Evolutionary conservation across 1,140 invertebrate species (phyloP), one percentile per base, ranked within the genome.

Genomic region (Bombus sibiricus): DNA sequence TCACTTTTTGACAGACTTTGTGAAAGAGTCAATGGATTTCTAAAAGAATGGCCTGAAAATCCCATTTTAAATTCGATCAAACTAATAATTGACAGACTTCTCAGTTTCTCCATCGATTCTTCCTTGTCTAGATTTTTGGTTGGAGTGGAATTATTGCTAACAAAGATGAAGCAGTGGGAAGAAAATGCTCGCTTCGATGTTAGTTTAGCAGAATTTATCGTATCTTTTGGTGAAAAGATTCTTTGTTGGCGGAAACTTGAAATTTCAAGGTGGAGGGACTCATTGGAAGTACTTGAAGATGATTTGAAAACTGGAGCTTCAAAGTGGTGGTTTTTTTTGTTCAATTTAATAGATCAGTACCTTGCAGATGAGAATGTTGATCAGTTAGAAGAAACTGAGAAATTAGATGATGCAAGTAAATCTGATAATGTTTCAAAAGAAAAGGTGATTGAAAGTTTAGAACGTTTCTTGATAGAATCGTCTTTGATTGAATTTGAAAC

Each of bases 281-380:
- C 97, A 76, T 94, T 99, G 0, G 96, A 97, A 75, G 96, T 96
- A 83, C 94, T 97, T 6, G 96, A 96, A 66, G 93, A 96, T 41
- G 97, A 97, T 90, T 95, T 97, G 74, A 95, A 96, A 88, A 94
- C 95, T 0, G 95, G 96, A 79, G 96, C 96, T 0, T 96, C 97
- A 59, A 98, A 97, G 94, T 99, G 98, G 97, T 99, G 98, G 98
- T 98, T 98, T 93, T 97, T 98, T 92, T 93, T 99, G 32, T 99
- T 98, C 92, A 96, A 97, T 18, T 94, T 98, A 3, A 93, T 97
- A 12, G 96, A 97, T 66, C 93, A 94, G 57, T 96, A 95, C 85
- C 64, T 91, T 32, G 68, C 92, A 10, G 83, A 93, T 1, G 13
- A 22, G 25, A 80, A 83, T n/a, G 89, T 91, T 64, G 69, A 75